A percentile compares a stretch with the other conserved stretches of the same genome.
These are phyloP conservation scores for Teleiodes luculella DNA, from an alignment of 2,888 invertebrate genomes.

Conservation along the genomic window DNA sequence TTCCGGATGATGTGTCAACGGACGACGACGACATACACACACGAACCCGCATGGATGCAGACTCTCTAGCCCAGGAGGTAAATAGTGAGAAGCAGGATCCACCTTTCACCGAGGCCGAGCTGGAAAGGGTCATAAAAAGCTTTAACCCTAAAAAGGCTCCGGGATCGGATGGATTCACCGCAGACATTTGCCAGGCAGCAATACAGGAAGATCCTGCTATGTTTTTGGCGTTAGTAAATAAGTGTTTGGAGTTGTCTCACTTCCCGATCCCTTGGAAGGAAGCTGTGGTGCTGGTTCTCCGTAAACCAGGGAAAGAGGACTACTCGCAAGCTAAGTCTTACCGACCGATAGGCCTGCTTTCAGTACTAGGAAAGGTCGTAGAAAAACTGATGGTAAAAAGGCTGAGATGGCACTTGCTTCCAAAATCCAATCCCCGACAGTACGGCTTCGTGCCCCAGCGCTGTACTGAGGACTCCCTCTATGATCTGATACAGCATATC, in stretches of 20 bases:
- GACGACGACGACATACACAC: too few species aligned
- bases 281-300: not conserved
- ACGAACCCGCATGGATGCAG: too few species aligned
- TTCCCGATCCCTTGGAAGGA: not conserved
- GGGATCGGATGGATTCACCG: not conserved
- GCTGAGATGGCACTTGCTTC: too few species aligned
- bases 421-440: too few species aligned
- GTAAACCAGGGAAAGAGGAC: not conserved
- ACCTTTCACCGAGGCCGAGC: too few species aligned
- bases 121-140: not conserved
- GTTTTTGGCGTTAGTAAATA: not conserved
- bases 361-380: not conserved
- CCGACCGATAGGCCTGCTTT: not conserved
- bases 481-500: too few species aligned
- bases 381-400: not conserved
- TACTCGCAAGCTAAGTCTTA: not conserved
- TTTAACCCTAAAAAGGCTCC: constrained; percentile 4
- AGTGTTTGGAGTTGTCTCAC: not conserved
- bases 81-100: too few species aligned
- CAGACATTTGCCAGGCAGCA: not conserved
- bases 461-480: too few species aligned
- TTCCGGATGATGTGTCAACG: too few species aligned
- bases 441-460: too few species aligned
- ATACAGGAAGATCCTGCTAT: too few species aligned
- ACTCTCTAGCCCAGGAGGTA: too few species aligned